Percentiles rank a stretch among this genome's conserved stretches.
Evolutionary conservation across 2,888 invertebrate genomes (phyloP).

Genomic region (Metallyticus violacea): DNA sequence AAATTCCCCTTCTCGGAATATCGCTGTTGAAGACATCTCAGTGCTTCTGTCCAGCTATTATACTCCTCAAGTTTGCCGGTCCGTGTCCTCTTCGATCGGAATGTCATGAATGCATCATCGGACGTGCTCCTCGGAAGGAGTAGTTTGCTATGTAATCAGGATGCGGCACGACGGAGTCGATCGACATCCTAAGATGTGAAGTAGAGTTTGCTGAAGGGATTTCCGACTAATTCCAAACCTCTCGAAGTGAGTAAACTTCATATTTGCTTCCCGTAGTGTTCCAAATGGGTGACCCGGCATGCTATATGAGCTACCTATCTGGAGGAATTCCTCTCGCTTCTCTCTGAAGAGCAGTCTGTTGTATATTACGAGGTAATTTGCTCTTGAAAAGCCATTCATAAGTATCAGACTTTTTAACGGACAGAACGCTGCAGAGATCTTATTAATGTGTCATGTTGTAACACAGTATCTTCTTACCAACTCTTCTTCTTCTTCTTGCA

Average conservation of each 20-base stretch:
- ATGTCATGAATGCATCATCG: neutral
- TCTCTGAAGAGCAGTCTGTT: neutral
- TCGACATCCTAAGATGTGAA: neutral
- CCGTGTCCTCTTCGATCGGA: neutral
- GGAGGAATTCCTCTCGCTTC: neutral
- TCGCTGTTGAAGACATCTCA: neutral
- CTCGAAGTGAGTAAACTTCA: neutral
- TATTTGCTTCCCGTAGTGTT: neutral
- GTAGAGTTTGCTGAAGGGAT: neutral
- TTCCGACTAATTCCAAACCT: neutral
- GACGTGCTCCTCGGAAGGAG: neutral
- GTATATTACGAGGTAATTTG: neutral
- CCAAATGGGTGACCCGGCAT: neutral
- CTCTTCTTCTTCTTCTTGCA: too few relatives aligned
- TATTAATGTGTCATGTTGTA: too few relatives aligned
- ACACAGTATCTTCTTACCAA: too few relatives aligned
- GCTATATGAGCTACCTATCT: neutral
- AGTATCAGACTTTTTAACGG: too few relatives aligned
- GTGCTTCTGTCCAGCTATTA: too few relatives aligned
- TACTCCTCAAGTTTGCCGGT: neutral
- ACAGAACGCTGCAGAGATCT: too few relatives aligned
- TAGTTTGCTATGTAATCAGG: neutral
- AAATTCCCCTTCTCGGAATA: neutral
- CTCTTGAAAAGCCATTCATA: neutral
- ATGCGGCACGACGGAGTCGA: neutral